Evolutionary conservation across 2,113 vertebrate species (phyloP).

Genomic region (Mola mola): DNA sequence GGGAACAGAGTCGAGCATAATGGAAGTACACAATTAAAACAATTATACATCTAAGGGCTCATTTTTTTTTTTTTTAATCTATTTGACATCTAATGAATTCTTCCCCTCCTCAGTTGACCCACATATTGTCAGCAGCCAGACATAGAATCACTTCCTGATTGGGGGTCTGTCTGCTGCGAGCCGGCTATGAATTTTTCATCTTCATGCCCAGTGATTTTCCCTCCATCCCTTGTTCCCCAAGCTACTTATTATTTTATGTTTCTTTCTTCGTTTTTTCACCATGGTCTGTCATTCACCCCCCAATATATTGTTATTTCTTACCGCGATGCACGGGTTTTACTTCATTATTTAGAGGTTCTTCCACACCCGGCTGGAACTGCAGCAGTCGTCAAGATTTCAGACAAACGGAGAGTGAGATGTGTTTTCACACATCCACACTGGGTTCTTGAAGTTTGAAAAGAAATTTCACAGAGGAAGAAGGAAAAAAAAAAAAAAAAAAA

Average conservation of each 20-base stretch:
- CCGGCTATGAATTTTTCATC: constrained; percentile 79
- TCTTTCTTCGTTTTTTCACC: constrained; percentile 23
- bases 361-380: constrained; percentile 46
- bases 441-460: constrained; percentile 28
- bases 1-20: too few species aligned
- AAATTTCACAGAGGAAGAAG: constrained; percentile 17
- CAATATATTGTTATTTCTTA: constrained; percentile 21
- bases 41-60: too few species aligned
- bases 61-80: constrained; percentile 27
- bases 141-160: constrained; percentile 52
- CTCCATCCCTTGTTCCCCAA: constrained; percentile 31
- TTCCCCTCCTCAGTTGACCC: constrained; percentile 70
- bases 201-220: constrained; percentile 49
- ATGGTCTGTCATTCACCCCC: constrained; percentile 11
- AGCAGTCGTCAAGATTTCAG: constrained; percentile 48
- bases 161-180: constrained; percentile 70
- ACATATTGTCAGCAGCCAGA: constrained; percentile 68
- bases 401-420: constrained; percentile 37
- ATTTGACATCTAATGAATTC: constrained; percentile 23
- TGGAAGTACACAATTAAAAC: neutral
- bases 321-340: constrained; percentile 25
- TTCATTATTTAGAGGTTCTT: constrained; percentile 72
- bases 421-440: constrained; percentile 11
- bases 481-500: too few species aligned
- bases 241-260: constrained; percentile 76